Evolutionary conservation across 2,888 invertebrate species (phyloP), one percentile per base, ranked within the genome.

Genomic region (Caenorhabditis wallacei): DNA sequence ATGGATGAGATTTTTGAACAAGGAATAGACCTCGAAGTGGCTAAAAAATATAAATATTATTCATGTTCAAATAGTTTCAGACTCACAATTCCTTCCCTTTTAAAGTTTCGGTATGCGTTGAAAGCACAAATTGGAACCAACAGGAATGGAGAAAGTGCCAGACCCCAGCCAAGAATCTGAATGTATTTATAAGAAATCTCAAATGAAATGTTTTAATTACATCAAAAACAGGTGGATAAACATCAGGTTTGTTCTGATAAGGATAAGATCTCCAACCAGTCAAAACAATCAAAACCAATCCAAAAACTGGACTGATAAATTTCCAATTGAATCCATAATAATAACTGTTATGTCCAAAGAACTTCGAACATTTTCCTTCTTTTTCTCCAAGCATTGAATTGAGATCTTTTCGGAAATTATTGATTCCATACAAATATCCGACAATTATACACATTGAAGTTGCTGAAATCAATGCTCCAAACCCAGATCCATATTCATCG

Each of bases 1-100:
- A 80, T 24, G 68, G 43, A 37, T 80, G 80, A 22, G 61, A 46
- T 24, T 74, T 80, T 46, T 80, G 80, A 40, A 80, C 53, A 43
- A 69, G 54, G 46, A 69, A 61, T 11, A 72, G 53, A 0, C 57
- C 64, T 40, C 51, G 46, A 11, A 35, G n/a, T 0, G 71, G 72
- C 53, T 70, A 53, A 59, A 71, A 71, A 35, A 0, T 40, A 22
- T n/a, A 26, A 10, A 11, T 37, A 24, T n/a, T 59, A 4, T 37
- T 18, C 5, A 26, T 61, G 20, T 24, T 1, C n/a, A 61, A 61
- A 22, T 5, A 40, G 16, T 40, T 48, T 18, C 2, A 48, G 37
- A 51, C 71, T 35, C 24, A 71, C 70, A 20, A 61, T 20, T 18
- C 26, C 57, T 10, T 35, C 18, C 18, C 20, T 56, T 26, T 56